Evolutionary conservation across 2,113 vertebrate species (phyloP), one percentile per base, ranked within the genome.

Genomic region (Chaetodon trifascialis): DNA sequence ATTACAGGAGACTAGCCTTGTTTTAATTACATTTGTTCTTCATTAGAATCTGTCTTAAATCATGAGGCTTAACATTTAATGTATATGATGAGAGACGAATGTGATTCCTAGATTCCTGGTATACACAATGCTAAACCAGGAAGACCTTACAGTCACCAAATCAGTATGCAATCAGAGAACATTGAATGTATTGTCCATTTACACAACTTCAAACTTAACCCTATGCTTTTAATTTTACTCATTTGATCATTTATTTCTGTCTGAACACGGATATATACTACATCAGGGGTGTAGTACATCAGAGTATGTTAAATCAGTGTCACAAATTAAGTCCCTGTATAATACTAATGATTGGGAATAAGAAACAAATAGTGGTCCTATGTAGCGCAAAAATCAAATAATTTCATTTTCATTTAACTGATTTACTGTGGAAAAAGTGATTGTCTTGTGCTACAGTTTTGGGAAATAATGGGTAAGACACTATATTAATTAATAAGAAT

Each of bases 1-100:
- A n/a, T n/a, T n/a, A n/a, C n/a, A n/a, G 44, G 19, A 66, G 9
- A 46, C 36, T 2, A n/a, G 9, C 23, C 7, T 63, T 63, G 5
- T 52, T 60, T 73, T 17, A 40, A 40, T 38, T 30, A 65, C 11
- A 80, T 62, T 64, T 74, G 54, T 64, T 72, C 51, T 47, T 82
- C 19, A 54, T n/a, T 5, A 71, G 0, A 64, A 68, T 63, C 14
- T 68, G 7, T 56, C 11, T 52, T 0, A 67, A 4, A 59, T 73
- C 40, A 44, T 5, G 0, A 76, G 5, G 49, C 36, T 59, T 52
- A 16, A 69, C 56, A 4, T 17, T 47, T 49, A 54, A 51, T 12
- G 15, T 10, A 65, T 7, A 19, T 42, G 2, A 52, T 34, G 25
- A 52, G 44, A 59, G n/a, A 64, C 10, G 52, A 14, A 17, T 56